phyloP scores from a whole-genome alignment of 2,113 vertebrate genomes.

The Diphyllodes magnificus region DNA sequence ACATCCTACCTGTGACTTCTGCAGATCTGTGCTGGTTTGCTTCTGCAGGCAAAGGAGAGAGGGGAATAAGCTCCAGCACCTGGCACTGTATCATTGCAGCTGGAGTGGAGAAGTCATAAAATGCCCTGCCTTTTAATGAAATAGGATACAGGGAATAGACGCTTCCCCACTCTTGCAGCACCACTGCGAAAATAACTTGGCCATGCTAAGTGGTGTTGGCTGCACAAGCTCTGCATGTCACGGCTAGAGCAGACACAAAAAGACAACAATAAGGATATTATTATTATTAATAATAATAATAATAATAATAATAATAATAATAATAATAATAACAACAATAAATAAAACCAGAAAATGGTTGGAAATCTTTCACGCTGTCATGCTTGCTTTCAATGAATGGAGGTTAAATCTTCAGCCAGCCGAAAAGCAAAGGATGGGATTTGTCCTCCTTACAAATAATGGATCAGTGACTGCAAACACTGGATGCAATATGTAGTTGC shows the following conservation, averaged over 20 bases:
- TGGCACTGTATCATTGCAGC: background rate
- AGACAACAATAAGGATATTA: background rate
- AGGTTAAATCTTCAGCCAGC: background rate
- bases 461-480: background rate
- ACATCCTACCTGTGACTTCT: conserved; percentile 32
- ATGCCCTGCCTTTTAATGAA: conserved; percentile 15
- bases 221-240: background rate
- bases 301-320: background rate
- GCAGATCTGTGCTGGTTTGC: background rate
- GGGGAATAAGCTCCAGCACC: background rate
- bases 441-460: conserved; percentile 6
- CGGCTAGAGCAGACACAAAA: background rate
- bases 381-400: background rate
- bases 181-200: background rate
- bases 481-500: background rate
- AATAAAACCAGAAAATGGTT: background rate
- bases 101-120: conserved; percentile 14
- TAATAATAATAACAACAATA: background rate
- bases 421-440: background rate
- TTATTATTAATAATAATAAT: background rate
- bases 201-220: background rate
- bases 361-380: background rate
- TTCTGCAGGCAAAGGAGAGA: conserved; percentile 9
- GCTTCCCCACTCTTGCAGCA: background rate
- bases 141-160: background rate